These are phyloP conservation scores for Equus przewalskii DNA, from an alignment of 2,113 vertebrate species.

Conservation along the genomic window DNA sequence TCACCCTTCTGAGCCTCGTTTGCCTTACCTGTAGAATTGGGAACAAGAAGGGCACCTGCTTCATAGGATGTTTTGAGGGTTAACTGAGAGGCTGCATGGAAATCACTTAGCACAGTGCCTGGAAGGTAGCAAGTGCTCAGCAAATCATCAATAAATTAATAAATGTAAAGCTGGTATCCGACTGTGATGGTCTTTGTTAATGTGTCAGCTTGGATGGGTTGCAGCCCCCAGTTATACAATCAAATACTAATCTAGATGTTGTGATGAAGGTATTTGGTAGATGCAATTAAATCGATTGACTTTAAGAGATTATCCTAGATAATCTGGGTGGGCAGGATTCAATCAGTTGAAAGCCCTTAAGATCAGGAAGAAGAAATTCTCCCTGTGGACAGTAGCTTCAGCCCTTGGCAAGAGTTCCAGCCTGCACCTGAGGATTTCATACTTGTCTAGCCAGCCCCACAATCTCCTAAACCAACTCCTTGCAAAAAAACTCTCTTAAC, in stretches of 20 bases:
- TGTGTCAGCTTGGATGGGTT: neutral
- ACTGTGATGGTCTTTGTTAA: neutral
- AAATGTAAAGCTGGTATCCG: neutral
- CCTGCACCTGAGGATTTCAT: neutral
- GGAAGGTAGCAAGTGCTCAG: neutral
- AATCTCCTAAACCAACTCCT: neutral
- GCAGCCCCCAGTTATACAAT: neutral
- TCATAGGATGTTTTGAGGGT: neutral
- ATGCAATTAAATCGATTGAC: neutral
- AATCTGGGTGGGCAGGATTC: neutral
- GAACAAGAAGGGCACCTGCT: neutral
- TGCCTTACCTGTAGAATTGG: neutral
- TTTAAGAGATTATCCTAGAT: neutral
- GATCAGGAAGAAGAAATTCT: constrained; percentile 28
- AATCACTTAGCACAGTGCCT: neutral
- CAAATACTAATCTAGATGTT: neutral
- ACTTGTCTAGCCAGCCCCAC: neutral
- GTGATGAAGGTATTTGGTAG: neutral
- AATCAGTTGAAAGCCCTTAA: neutral
- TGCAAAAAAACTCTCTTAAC: neutral
- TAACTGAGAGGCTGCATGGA: neutral
- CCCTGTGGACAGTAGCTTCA: neutral
- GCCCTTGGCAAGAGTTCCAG: neutral
- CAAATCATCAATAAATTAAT: neutral
- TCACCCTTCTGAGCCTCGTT: neutral